Base-by-base conservation (phyloP, 2,888 invertebrate species). In the Netelia virgata region DNA sequence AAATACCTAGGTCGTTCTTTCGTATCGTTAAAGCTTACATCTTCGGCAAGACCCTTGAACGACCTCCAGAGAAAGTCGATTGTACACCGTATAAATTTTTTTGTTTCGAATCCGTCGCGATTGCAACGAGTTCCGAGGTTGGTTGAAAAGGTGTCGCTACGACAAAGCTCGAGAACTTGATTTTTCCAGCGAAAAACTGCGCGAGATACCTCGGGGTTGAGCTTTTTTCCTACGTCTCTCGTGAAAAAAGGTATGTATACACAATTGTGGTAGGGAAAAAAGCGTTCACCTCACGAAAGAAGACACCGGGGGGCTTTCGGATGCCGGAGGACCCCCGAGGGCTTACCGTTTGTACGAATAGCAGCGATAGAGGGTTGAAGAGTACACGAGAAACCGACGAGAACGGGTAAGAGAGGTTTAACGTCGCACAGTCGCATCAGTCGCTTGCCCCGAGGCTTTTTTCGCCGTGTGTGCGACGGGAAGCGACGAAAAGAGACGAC, bases 301-400 rank as follows among this genome's bases (percentile, higher is more conserved):
- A 82, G 72, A 69, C 14, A 55, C 59, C 69, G 63, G 16, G 69
- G 41, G 61, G 64, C 55, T n/a, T 41, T 36, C 36, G 53, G 63
- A 70, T 78, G 69, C 63, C 55, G 66, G 59, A 53, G 77, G 61
- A 5, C 61, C 77, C 82, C 74, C 14, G 74, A 83, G 83, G 77
- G 84, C 74, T 77, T 53, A 82, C 55, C 77, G 82, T 78, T 82
- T 78, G 78, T 78, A 47, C 57, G 69, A 78, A 77, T 63, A 55
- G 53, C 43, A 68, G 43, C 66, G 63, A 55, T 61, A 59, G 47
- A 6, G 14, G 14, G 50, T 20, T n/a, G 61, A 70, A 69, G 68
- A 70, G 63, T 63, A 69, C 57, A 75, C 70, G 72, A 69, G 59
- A 70, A 74, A 70, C 75, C 55, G 57, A 83, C 59, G 73, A 74